phyloP scores from a whole-genome alignment of 2,888 invertebrate species.

The Tillus elongatus region DNA sequence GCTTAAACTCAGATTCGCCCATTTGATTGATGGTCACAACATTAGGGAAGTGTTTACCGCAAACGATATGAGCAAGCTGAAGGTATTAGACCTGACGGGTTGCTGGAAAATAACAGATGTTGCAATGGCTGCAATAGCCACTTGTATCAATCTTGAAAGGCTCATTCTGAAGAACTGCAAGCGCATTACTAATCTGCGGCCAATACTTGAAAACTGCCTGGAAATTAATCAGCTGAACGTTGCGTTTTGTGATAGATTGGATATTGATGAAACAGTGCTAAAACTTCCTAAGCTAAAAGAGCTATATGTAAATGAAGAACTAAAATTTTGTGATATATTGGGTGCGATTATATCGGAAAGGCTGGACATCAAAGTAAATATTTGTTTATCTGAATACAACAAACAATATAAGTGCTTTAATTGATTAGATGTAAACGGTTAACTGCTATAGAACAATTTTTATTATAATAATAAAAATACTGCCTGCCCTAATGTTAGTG shows the following conservation, averaged over 20 bases:
- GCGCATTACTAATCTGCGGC: neutral
- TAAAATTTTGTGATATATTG: neutral
- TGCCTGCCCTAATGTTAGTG: too few species aligned
- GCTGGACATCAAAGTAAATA: neutral
- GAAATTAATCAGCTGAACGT: neutral
- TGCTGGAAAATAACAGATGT: neutral
- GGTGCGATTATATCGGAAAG: neutral
- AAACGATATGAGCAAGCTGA: neutral
- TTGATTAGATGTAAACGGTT: too few species aligned
- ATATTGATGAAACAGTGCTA: neutral
- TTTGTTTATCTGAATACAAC: neutral
- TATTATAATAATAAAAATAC: too few species aligned
- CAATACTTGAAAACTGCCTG: neutral
- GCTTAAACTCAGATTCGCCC: neutral
- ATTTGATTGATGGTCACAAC: neutral
- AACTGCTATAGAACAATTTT: too few species aligned
- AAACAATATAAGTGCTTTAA: too few species aligned
- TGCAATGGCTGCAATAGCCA: neutral
- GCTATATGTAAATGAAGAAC: neutral
- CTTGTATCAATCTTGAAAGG: neutral
- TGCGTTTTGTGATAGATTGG: neutral
- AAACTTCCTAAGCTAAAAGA: neutral
- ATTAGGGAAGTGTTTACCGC: neutral
- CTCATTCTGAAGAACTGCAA: slow-evolving; percentile 2
- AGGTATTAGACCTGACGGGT: neutral